Conservation (phyloP, 1,140 invertebrate species). For the Colletes gigas region DNA sequence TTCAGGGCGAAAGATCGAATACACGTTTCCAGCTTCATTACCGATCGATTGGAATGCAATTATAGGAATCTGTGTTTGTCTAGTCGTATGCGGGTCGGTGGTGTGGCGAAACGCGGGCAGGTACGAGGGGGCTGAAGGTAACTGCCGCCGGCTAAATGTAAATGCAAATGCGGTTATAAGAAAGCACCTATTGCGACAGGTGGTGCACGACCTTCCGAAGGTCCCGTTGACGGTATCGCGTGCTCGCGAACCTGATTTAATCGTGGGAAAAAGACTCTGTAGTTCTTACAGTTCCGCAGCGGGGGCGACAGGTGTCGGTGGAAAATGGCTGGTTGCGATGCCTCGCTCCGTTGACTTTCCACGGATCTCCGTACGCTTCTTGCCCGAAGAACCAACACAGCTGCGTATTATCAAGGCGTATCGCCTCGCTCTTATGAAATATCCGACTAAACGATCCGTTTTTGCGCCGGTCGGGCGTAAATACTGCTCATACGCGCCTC, state of each 20-base stretch:
- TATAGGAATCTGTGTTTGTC: neutral
- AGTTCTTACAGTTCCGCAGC: constrained; percentile 23
- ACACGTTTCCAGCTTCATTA: too few species aligned
- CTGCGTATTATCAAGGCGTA: constrained; percentile 20
- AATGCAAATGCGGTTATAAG: constrained; percentile 22
- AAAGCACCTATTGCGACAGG: constrained; percentile 56
- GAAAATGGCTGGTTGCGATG: constrained; percentile 46
- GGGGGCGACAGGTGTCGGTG: constrained; percentile 59
- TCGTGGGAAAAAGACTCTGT: constrained; percentile 66
- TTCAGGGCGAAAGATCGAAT: too few species aligned
- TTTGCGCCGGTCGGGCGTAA: neutral
- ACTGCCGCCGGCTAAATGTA: neutral
- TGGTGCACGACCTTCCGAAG: constrained; percentile 73
- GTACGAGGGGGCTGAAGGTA: neutral
- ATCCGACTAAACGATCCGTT: neutral
- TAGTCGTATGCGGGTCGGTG: neutral
- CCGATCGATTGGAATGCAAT: neutral
- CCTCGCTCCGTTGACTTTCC: constrained; percentile 60
- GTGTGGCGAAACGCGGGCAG: neutral
- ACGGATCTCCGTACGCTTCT: constrained; percentile 14
- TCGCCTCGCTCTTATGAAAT: neutral
- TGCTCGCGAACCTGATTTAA: constrained; percentile 67
- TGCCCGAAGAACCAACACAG: constrained; percentile 3
- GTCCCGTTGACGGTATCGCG: constrained; percentile 59
- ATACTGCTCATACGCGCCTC: neutral